phyloP scores from a whole-genome alignment of 2,888 invertebrate species.

The Drymonia ruficornis region DNA sequence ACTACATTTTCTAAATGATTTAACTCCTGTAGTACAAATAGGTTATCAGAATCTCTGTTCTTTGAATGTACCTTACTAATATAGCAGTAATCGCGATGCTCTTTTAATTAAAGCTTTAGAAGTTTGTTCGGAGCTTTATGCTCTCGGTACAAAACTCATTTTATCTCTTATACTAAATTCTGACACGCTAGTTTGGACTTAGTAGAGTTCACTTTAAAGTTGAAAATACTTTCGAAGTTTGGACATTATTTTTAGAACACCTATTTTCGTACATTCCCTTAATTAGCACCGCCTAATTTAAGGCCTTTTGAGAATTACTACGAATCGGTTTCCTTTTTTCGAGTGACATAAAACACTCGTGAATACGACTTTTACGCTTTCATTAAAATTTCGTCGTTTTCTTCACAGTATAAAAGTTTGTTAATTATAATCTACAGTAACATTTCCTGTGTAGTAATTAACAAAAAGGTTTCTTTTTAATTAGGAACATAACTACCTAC shows the following conservation, averaged over 20 bases:
- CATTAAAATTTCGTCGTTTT: conserved; percentile 9
- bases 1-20: too few relatives aligned
- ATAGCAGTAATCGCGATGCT: conserved; percentile 69
- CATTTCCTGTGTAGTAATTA: background rate
- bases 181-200: conserved; percentile 13
- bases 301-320: conserved; percentile 31
- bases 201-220: conserved; percentile 8
- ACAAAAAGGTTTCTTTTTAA: background rate
- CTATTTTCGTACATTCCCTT: conserved; percentile 32
- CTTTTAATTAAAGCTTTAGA: conserved; percentile 72
- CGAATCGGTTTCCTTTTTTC: conserved; percentile 17
- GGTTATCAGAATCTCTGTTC: too few relatives aligned
- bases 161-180: conserved; percentile 31
- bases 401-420: conserved; percentile 10
- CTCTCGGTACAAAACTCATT: conserved; percentile 39
- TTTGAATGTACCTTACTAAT: conserved; percentile 43
- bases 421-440: conserved; percentile 7
- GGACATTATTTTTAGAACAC: conserved; percentile 26
- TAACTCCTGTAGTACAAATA: too few relatives aligned
- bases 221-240: conserved; percentile 4
- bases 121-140: conserved; percentile 62
- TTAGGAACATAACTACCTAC: background rate
- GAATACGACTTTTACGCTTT: conserved; percentile 5
- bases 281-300: conserved; percentile 42
- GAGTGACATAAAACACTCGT: conserved; percentile 6